A percentile compares a stretch with the other conserved stretches of the same genome.
Evolutionary conservation across 2,888 invertebrate genomes (phyloP).

Genomic region (Eupithecia vulgata): DNA sequence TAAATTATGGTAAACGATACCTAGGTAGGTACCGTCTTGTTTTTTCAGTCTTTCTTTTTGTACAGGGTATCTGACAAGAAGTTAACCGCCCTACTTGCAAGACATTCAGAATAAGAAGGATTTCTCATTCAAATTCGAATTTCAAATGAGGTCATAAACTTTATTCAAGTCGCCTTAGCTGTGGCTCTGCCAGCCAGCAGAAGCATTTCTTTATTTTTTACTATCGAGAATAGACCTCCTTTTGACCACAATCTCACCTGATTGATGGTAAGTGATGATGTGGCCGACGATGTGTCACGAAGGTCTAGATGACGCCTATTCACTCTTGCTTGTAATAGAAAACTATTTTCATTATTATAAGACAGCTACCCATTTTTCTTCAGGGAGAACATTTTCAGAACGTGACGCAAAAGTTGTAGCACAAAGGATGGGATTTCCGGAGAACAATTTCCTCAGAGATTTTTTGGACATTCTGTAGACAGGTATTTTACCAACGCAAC

Average conservation of each 20-base stretch:
- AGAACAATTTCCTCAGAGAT: constrained; percentile 33
- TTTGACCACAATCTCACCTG: no score
- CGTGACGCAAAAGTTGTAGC: constrained; percentile 33
- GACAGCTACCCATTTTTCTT: constrained; percentile 25
- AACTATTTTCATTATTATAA: constrained; percentile 4
- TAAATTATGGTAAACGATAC: background rate
- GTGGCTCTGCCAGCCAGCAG: background rate
- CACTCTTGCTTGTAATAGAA: background rate
- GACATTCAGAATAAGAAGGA: background rate
- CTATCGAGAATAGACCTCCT: no score
- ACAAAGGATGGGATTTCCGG: constrained; percentile 38
- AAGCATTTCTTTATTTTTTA: background rate
- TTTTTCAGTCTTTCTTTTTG: background rate
- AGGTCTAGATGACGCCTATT: no score
- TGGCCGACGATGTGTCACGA: no score
- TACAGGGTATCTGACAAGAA: background rate
- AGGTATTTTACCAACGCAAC: constrained; percentile 29
- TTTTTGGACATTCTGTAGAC: constrained; percentile 32
- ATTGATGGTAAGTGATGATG: no score
- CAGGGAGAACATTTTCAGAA: constrained; percentile 27
- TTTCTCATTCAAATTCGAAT: background rate
- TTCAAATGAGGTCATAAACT: constrained; percentile 1
- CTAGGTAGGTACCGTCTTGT: background rate
- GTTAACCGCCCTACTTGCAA: background rate
- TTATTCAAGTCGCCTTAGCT: background rate